These are phyloP conservation scores for Drosophila rubida DNA, from an alignment of 2,888 invertebrate species.

Conservation along the genomic window DNA sequence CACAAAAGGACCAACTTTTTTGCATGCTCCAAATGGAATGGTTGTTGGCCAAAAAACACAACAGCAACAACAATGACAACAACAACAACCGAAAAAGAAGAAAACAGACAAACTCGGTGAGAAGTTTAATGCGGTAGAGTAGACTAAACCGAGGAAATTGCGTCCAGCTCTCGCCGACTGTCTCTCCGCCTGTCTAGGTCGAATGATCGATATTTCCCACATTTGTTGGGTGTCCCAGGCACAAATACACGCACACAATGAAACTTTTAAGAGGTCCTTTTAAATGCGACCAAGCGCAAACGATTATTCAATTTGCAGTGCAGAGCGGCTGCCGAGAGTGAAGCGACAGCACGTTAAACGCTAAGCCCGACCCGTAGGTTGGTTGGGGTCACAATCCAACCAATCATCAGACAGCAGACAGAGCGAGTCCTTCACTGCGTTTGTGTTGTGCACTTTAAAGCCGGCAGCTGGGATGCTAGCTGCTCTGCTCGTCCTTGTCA, in stretches of 20 bases:
- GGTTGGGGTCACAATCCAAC: constrained; percentile 38
- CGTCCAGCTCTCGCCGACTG: constrained; percentile 23
- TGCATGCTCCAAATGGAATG: constrained; percentile 32
- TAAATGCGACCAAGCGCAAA: constrained; percentile 72
- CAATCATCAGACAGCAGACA: constrained; percentile 18
- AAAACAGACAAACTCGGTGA: constrained; percentile 46
- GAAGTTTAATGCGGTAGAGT: constrained; percentile 47
- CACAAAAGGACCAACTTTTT: constrained; percentile 56
- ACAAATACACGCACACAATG: constrained; percentile 33
- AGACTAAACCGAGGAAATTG: constrained; percentile 47
- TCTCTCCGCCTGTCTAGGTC: not conserved
- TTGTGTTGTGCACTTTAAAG: constrained; percentile 58
- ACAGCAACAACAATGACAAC: too few species aligned
- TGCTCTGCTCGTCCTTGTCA: constrained; percentile 38
- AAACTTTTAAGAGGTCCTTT: constrained; percentile 75
- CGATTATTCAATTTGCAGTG: constrained; percentile 78
- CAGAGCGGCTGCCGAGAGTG: constrained; percentile 16
- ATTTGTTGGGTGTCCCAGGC: constrained; percentile 31
- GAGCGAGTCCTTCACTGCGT: constrained; percentile 15
- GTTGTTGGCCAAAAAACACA: constrained; percentile 1
- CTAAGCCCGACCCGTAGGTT: constrained; percentile 29
- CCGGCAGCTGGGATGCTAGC: constrained; percentile 17
- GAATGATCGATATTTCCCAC: constrained; percentile 67
- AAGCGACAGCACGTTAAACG: constrained; percentile 44
- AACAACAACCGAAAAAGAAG: too few species aligned